Evolutionary conservation across 64 coral and sea anemone species (phyloP).

Genomic region (Anthopleura sola): DNA sequence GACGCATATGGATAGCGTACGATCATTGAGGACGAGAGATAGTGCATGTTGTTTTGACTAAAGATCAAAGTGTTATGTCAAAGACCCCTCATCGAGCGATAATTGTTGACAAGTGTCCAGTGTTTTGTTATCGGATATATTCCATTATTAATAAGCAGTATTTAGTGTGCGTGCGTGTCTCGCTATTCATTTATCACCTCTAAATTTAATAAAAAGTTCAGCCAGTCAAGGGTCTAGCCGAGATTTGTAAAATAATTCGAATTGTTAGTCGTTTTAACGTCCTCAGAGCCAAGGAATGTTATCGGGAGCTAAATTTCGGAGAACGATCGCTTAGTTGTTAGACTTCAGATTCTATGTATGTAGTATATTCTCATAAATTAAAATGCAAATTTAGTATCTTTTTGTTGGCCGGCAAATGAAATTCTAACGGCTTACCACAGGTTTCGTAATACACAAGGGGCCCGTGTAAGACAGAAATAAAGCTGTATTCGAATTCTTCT

Average conservation of each 20-base stretch:
- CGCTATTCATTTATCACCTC: background rate
- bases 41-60: background rate
- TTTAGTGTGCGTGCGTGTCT: background rate
- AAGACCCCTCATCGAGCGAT: background rate
- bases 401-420: too few species aligned
- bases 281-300: background rate
- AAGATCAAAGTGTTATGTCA: background rate
- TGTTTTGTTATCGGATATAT: background rate
- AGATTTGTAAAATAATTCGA: background rate
- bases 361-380: too few species aligned
- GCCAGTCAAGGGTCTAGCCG: background rate
- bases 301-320: background rate
- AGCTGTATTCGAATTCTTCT: background rate
- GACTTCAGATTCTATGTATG: background rate
- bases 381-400: too few species aligned
- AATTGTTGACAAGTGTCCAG: background rate
- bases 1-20: too few species aligned
- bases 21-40: background rate
- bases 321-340: background rate
- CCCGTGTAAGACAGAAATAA: background rate
- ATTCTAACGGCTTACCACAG: too few species aligned
- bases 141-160: background rate
- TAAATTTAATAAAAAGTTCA: slow-evolving; percentile 10
- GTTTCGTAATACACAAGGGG: too few species aligned
- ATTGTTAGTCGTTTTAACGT: background rate